Percentiles rank a stretch among this genome's conserved stretches.
Evolutionary conservation across 1,140 invertebrate species (phyloP).

Genomic region (Tetramorium alpestre): DNA sequence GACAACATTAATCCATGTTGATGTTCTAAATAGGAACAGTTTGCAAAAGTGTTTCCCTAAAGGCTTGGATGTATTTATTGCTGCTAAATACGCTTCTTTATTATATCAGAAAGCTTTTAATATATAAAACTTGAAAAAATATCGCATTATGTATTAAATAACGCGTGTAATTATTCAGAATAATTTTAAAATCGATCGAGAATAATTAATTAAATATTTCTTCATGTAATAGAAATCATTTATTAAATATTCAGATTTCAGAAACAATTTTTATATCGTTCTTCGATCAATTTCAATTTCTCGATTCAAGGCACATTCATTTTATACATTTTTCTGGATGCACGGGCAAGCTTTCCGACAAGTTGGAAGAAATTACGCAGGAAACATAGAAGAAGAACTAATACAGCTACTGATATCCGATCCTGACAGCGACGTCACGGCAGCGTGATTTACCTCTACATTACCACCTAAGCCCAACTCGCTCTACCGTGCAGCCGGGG

Average conservation of each 20-base stretch:
- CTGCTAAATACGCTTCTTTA: constrained; percentile 23
- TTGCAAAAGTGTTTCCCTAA: constrained; percentile 19
- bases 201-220: background rate
- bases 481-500: constrained; percentile 13
- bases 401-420: constrained; percentile 60
- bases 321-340: background rate
- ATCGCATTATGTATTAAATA: background rate
- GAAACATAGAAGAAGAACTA: constrained; percentile 17
- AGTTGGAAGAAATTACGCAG: background rate
- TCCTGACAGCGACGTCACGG: constrained; percentile 43
- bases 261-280: background rate
- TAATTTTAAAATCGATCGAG: background rate
- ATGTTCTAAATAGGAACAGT: constrained; percentile 14
- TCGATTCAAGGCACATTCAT: background rate
- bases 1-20: constrained; percentile 29
- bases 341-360: background rate
- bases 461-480: constrained; percentile 65
- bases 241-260: background rate
- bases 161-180: background rate
- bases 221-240: background rate
- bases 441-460: constrained; percentile 69
- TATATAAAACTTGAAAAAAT: background rate
- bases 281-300: background rate
- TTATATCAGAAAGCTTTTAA: constrained; percentile 36
- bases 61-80: background rate